A percentile compares a stretch with the other conserved stretches of the same genome.
These are phyloP conservation scores for Drosophila nebulosa DNA, from an alignment of 1,140 invertebrate species.

Conservation along the genomic window DNA sequence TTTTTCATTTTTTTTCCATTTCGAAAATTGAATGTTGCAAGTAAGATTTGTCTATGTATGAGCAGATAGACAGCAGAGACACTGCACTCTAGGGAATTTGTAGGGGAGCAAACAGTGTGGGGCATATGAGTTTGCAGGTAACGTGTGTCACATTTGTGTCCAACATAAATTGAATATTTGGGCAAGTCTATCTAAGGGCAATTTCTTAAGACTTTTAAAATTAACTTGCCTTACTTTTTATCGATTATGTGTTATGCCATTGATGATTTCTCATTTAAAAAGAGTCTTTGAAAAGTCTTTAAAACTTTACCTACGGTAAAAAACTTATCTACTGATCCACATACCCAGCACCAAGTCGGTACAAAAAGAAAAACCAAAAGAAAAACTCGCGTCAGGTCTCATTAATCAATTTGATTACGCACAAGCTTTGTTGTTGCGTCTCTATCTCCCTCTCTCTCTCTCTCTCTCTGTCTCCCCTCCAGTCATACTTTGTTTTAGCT, in stretches of 20 bases:
- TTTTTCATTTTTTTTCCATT: slow-evolving; percentile 27
- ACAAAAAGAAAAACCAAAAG: slow-evolving; percentile 10
- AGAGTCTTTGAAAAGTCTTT: not conserved
- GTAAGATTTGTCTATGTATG: slow-evolving; percentile 42
- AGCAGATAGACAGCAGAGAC: not conserved
- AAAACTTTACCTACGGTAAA: not conserved
- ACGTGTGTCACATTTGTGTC: too few species aligned
- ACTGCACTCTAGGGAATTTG: slow-evolving; percentile 4
- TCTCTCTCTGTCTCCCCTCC: not conserved
- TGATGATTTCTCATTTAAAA: not conserved
- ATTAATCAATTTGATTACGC: slow-evolving; percentile 75
- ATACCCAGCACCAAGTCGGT: slow-evolving; percentile 23
- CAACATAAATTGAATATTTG: too few species aligned
- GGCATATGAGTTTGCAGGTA: not conserved
- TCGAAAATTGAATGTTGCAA: slow-evolving; percentile 28
- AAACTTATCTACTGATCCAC: slow-evolving; percentile 19
- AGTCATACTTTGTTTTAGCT: slow-evolving; percentile 16
- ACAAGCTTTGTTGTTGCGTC: slow-evolving; percentile 38
- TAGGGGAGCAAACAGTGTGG: not conserved
- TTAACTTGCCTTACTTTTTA: not conserved
- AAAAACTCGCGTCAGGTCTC: slow-evolving; percentile 48
- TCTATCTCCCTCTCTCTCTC: not conserved
- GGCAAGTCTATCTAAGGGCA: too few species aligned
- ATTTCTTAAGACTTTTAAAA: too few species aligned
- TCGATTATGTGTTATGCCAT: too few species aligned